Conservation (phyloP, 2,888 invertebrate genomes). For the Drosophila neotestacea region DNA sequence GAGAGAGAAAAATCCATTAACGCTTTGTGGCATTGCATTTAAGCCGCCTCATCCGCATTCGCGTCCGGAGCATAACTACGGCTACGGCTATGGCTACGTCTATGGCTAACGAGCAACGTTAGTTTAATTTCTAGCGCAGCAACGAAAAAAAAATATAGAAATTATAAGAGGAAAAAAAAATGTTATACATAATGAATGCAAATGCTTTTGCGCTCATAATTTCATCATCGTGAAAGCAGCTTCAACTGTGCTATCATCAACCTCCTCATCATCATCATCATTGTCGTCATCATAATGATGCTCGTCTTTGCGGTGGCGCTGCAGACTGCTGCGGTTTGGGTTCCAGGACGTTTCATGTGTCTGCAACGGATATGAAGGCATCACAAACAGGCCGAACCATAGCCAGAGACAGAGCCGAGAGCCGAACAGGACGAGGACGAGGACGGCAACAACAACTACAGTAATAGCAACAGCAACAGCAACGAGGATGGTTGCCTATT, state of each 20-base stretch:
- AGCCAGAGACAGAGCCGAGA: constrained; percentile 9
- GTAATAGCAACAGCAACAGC: background rate
- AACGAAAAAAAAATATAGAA: constrained; percentile 31
- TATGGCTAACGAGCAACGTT: constrained; percentile 75
- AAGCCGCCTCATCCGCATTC: constrained; percentile 57
- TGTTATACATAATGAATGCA: constrained; percentile 77
- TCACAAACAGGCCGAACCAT: constrained; percentile 71
- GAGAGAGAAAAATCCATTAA: constrained; percentile 71
- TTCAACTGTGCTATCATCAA: constrained; percentile 45
- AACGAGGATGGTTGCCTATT: constrained; percentile 67
- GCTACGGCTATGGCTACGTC: constrained; percentile 4
- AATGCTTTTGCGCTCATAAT: constrained; percentile 81
- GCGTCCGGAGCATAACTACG: constrained; percentile 21
- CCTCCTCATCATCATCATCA: constrained; percentile 19
- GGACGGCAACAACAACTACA: constrained; percentile 1
- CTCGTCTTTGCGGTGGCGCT: constrained; percentile 53
- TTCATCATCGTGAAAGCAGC: constrained; percentile 67
- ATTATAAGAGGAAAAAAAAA: constrained; percentile 46
- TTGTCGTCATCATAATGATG: constrained; percentile 11
- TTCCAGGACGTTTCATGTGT: constrained; percentile 79
- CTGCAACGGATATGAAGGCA: constrained; percentile 80
- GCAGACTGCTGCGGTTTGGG: constrained; percentile 71
- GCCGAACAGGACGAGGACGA: constrained; percentile 12
- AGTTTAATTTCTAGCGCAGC: constrained; percentile 77
- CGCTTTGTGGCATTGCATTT: constrained; percentile 81